Conservation (phyloP, 2,888 invertebrate species). For the Nebria salina region DNA sequence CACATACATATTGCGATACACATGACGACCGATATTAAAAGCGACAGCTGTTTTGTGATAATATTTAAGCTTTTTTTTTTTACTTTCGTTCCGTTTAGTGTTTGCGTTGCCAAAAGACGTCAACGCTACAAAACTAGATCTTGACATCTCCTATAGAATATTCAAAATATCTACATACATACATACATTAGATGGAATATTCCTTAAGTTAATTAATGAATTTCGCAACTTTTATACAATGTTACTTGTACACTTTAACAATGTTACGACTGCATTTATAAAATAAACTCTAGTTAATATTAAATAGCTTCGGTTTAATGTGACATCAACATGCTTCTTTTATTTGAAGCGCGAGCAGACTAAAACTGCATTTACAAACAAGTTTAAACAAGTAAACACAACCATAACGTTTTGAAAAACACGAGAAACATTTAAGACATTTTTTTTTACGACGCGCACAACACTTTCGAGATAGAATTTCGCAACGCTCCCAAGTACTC, state of each 20-base stretch:
- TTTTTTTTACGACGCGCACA: neutral
- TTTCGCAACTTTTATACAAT: too few species aligned
- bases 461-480: neutral
- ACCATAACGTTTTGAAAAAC: neutral
- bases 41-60: slow-evolving; percentile 29
- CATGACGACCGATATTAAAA: neutral
- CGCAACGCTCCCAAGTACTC: neutral
- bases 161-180: too few species aligned
- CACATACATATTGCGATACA: neutral
- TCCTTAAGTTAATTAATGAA: too few species aligned
- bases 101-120: neutral
- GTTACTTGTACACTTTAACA: neutral
- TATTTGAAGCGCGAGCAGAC: neutral
- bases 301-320: neutral
- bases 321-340: neutral
- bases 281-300: slow-evolving; percentile 1
- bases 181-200: too few species aligned
- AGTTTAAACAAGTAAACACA: neutral
- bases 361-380: neutral
- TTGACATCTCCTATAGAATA: too few species aligned
- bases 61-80: slow-evolving; percentile 12
- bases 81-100: neutral
- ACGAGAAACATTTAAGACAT: neutral
- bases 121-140: too few species aligned
- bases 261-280: neutral